Conservation (phyloP, 2,888 invertebrate species). For the Drosophila percnosoma region DNA sequence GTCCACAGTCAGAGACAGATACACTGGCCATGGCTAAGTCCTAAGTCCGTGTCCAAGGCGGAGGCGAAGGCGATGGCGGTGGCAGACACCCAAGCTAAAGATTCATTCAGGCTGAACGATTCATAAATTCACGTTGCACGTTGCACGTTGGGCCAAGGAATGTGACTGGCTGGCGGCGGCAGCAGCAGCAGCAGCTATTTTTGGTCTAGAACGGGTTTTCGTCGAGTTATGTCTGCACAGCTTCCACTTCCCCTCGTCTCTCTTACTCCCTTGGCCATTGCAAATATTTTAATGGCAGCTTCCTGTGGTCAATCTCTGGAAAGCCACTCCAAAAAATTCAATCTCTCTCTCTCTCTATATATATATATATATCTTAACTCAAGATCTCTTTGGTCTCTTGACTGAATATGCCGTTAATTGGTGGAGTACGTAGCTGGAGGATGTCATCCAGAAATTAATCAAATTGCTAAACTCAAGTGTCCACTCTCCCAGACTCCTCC, state of each 20-base stretch:
- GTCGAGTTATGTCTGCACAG: conserved; percentile 14
- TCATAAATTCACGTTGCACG: conserved; percentile 69
- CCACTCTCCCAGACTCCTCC: conserved; percentile 35
- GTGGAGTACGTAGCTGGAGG: conserved; percentile 48
- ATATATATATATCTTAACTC: conserved; percentile 10
- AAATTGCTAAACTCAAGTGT: conserved; percentile 56
- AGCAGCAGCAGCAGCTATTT: conserved; percentile 52
- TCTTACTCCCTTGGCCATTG: conserved; percentile 16
- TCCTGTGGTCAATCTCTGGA: conserved; percentile 61
- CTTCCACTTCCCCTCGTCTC: background rate
- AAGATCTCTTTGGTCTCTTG: conserved; percentile 27
- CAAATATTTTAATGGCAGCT: conserved; percentile 75
- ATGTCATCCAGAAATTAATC: conserved; percentile 63
- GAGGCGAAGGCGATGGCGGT: background rate
- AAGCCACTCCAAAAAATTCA: conserved; percentile 33
- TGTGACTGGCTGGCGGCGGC: conserved; percentile 31
- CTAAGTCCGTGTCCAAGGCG: background rate
- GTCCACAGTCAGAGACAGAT: conserved; percentile 1
- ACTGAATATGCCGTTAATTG: conserved; percentile 63
- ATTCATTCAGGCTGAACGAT: conserved; percentile 74
- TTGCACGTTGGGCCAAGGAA: conserved; percentile 50
- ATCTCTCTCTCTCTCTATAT: background rate
- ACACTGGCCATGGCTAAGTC: background rate
- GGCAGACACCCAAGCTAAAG: conserved; percentile 53
- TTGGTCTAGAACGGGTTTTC: conserved; percentile 72